Percentiles rank a stretch among this genome's conserved stretches.
Evolutionary conservation across 2,888 invertebrate genomes (phyloP).

Genomic region (Sarcophaga caerulescens): DNA sequence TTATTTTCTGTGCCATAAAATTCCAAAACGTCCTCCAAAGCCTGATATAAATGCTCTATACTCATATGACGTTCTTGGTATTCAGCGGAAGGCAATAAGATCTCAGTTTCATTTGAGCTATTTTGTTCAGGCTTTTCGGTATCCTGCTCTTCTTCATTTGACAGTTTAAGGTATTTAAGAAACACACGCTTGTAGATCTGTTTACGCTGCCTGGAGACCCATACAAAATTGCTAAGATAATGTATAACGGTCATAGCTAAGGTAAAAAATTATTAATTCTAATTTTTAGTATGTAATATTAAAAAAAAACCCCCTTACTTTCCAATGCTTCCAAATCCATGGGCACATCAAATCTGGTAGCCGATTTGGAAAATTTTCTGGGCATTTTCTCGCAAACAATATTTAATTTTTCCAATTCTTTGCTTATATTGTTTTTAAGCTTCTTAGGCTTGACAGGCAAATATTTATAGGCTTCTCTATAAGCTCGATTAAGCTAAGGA

Average conservation of each 20-base stretch:
- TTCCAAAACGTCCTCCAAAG: slow-evolving; percentile 80
- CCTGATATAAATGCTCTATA: slow-evolving; percentile 76
- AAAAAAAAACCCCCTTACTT: slow-evolving; percentile 48
- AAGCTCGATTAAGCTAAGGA: slow-evolving; percentile 77
- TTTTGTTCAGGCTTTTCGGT: not conserved
- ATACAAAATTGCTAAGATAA: slow-evolving; percentile 87
- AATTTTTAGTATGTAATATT: not conserved
- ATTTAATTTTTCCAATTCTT: slow-evolving; percentile 72
- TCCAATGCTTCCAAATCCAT: slow-evolving; percentile 84
- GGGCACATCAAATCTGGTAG: slow-evolving; percentile 89
- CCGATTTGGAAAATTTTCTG: slow-evolving; percentile 88
- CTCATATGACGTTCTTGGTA: slow-evolving; percentile 77
- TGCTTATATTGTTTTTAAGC: slow-evolving; percentile 59
- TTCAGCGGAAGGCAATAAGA: slow-evolving; percentile 68
- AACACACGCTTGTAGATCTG: slow-evolving; percentile 84
- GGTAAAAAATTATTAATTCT: not conserved
- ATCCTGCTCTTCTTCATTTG: not conserved
- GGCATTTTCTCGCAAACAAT: slow-evolving; percentile 83
- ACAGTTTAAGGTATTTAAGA: slow-evolving; percentile 75
- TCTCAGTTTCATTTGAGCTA: slow-evolving; percentile 68
- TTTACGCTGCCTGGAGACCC: slow-evolving; percentile 83
- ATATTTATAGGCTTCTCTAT: slow-evolving; percentile 79
- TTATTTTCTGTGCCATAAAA: slow-evolving; percentile 79
- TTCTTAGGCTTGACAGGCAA: slow-evolving; percentile 73
- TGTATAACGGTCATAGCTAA: slow-evolving; percentile 87